Evolutionary conservation across 2,797 vertebrate species (phyloP).

Genomic region (Phoxinus dragarum): DNA sequence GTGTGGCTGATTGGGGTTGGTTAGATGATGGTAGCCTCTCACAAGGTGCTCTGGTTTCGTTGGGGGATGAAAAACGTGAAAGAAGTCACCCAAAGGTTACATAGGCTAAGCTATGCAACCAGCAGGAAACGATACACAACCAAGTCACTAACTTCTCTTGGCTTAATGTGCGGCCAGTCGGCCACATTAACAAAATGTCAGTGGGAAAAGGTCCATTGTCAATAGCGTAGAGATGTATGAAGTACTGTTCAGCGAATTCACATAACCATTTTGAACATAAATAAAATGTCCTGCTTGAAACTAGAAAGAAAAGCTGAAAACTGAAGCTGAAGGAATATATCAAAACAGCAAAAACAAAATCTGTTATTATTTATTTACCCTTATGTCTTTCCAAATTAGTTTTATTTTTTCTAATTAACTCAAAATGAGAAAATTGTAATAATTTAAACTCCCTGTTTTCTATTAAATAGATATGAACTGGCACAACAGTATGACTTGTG

Average conservation of each 20-base stretch:
- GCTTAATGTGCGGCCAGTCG: neutral
- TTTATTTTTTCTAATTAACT: neutral
- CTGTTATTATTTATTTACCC: neutral
- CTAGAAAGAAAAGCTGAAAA: neutral
- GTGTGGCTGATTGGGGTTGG: constrained; percentile 17
- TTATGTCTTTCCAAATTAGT: neutral
- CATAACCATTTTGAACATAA: neutral
- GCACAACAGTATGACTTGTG: neutral
- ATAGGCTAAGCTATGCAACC: neutral
- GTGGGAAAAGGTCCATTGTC: neutral
- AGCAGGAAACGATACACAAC: neutral
- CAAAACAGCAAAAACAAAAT: neutral
- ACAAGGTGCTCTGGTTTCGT: constrained; percentile 5
- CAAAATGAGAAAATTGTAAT: neutral
- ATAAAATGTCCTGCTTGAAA: neutral
- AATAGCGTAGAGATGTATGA: neutral
- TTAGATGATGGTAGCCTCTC: constrained; percentile 12
- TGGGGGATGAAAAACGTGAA: constrained; percentile 21
- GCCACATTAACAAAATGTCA: neutral
- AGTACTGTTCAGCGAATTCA: neutral
- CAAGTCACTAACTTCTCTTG: neutral
- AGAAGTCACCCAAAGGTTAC: constrained; percentile 27
- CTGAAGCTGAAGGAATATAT: neutral
- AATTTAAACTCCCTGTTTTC: neutral
- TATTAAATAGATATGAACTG: neutral